phyloP scores from a whole-genome alignment of 2,113 vertebrate genomes.

The Phalacrocorax pelagicus region DNA sequence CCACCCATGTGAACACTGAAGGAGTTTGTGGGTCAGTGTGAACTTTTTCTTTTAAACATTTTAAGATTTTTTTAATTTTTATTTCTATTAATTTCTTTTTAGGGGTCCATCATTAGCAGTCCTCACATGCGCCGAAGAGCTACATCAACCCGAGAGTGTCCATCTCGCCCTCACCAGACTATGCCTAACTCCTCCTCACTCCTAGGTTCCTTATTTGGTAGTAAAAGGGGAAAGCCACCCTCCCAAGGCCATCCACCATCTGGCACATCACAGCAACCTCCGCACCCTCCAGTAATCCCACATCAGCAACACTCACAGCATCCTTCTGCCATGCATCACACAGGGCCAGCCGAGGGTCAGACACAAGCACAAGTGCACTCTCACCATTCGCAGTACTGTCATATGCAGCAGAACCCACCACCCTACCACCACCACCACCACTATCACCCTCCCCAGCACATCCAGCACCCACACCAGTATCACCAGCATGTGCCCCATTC shows the following conservation, averaged over 20 bases:
- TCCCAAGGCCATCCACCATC: slow-evolving; percentile 77
- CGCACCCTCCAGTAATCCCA: slow-evolving; percentile 81
- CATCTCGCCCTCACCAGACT: slow-evolving; percentile 89
- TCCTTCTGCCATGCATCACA: slow-evolving; percentile 77
- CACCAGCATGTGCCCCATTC: slow-evolving; percentile 74
- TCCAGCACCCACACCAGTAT: slow-evolving; percentile 84
- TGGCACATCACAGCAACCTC: slow-evolving; percentile 69
- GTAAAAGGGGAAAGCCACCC: slow-evolving; percentile 85
- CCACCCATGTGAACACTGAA: slow-evolving; percentile 35
- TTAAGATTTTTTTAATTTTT: slow-evolving; percentile 77
- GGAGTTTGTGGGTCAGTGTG: slow-evolving; percentile 67
- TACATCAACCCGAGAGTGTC: slow-evolving; percentile 90
- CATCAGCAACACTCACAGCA: slow-evolving; percentile 73
- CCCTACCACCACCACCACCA: slow-evolving; percentile 96
- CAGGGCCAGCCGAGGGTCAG: slow-evolving; percentile 77
- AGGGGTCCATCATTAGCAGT: slow-evolving; percentile 99
- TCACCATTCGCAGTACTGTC: slow-evolving; percentile 88
- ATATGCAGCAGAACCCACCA: slow-evolving; percentile 87
- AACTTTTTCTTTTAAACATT: slow-evolving; percentile 59
- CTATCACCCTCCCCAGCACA: slow-evolving; percentile 87
- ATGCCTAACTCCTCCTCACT: slow-evolving; percentile 92
- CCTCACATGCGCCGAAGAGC: slow-evolving; percentile 91
- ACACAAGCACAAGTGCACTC: slow-evolving; percentile 72
- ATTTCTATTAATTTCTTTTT: slow-evolving; percentile 85
- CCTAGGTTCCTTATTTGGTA: slow-evolving; percentile 92